Evolutionary conservation across 2,797 vertebrate genomes (phyloP).

Genomic region (Cossypha niveicapilla): DNA sequence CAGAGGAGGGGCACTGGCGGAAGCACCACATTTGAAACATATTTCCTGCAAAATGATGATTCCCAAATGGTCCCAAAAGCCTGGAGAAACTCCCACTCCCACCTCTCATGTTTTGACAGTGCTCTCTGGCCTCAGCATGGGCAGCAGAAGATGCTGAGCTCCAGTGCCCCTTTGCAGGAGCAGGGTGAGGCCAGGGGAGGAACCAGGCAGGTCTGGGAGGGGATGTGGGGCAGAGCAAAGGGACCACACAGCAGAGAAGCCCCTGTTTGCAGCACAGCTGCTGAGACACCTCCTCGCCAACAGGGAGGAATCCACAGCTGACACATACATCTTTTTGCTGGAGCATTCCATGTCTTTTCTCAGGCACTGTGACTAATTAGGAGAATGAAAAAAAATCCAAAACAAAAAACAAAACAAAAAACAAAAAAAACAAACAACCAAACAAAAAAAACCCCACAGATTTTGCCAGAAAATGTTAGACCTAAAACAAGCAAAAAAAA

Average conservation of each 20-base stretch:
- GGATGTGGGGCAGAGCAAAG: neutral
- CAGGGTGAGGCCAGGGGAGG: neutral
- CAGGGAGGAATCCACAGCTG: conserved; percentile 51
- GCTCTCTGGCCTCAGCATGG: neutral
- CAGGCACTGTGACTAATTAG: conserved; percentile 52
- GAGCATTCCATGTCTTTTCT: conserved; percentile 31
- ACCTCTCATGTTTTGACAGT: rapidly evolving
- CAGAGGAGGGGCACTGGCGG: rapidly evolving
- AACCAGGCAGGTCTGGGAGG: rapidly evolving
- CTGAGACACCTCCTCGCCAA: neutral
- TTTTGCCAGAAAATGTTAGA: conserved; percentile 51
- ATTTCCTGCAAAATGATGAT: neutral
- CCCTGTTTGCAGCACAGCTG: neutral
- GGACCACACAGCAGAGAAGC: neutral
- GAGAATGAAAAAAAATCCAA: neutral
- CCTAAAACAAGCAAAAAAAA: neutral
- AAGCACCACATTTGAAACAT: neutral
- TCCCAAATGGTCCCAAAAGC: neutral
- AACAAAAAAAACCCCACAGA: neutral
- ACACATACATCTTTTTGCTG: conserved; percentile 11
- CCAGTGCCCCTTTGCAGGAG: neutral
- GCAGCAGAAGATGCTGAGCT: neutral
- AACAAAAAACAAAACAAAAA: no score
- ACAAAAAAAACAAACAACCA: no score
- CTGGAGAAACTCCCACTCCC: neutral